Evolutionary conservation across 2,113 vertebrate genomes (phyloP).

Genomic region (Ciconia maguari): DNA sequence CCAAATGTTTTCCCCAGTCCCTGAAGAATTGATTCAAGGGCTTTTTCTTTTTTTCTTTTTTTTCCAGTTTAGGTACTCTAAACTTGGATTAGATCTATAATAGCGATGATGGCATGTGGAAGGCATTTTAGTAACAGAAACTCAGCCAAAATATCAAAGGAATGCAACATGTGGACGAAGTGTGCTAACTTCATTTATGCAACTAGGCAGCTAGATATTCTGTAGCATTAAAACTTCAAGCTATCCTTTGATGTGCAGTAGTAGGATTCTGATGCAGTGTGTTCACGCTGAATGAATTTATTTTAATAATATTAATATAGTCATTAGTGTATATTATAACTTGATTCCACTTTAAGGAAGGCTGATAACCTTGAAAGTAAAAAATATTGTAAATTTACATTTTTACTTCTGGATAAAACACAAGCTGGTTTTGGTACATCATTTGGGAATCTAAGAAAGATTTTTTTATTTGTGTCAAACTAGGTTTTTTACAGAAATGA

Average conservation of each 20-base stretch:
- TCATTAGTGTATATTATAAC: background rate
- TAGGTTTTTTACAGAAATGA: background rate
- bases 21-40: background rate
- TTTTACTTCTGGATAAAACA: background rate
- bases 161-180: conserved; percentile 64
- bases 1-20: background rate
- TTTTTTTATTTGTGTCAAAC: background rate
- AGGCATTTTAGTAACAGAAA: conserved; percentile 64
- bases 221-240: background rate
- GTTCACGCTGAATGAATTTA: background rate
- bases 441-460: background rate
- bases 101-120: conserved; percentile 67
- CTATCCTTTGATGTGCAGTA: background rate
- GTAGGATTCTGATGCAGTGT: background rate
- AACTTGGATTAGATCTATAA: conserved; percentile 41
- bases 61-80: background rate
- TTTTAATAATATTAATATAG: conserved; percentile 23
- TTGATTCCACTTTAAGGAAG: background rate
- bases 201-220: conserved; percentile 8
- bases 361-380: background rate
- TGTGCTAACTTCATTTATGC: conserved; percentile 2
- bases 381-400: background rate
- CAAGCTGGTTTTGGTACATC: background rate
- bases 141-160: conserved; percentile 49
- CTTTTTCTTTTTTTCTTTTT: background rate